These are phyloP conservation scores for Leucoptera coffeella DNA, from an alignment of 2,888 invertebrate genomes.

Conservation along the genomic window DNA sequence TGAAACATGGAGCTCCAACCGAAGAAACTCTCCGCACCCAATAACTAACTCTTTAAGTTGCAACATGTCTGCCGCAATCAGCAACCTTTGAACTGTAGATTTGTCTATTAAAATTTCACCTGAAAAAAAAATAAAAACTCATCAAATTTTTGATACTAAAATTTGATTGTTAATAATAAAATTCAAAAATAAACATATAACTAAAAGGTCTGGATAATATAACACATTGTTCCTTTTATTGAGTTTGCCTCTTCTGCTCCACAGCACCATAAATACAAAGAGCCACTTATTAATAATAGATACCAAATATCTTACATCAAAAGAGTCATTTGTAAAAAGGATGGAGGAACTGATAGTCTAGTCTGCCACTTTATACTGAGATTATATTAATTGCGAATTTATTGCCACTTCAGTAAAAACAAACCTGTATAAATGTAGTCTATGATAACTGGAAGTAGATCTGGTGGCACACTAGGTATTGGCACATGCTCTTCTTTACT, in stretches of 20 bases:
- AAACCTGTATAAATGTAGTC: slow-evolving; percentile 88
- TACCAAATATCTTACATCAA: too few relatives aligned
- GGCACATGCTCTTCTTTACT: slow-evolving; percentile 75
- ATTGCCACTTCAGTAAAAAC: too few relatives aligned
- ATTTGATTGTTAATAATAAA: neutral
- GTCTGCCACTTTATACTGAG: too few relatives aligned
- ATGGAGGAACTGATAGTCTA: too few relatives aligned
- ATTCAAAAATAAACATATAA: neutral
- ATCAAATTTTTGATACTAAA: neutral
- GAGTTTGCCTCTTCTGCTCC: too few relatives aligned
- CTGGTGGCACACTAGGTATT: slow-evolving; percentile 69
- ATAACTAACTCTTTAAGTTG: slow-evolving; percentile 73
- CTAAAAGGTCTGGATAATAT: neutral
- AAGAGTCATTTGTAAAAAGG: too few relatives aligned
- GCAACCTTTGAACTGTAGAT: slow-evolving; percentile 81
- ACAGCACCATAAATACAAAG: too few relatives aligned
- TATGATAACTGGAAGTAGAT: slow-evolving; percentile 69
- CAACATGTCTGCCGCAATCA: slow-evolving; percentile 88
- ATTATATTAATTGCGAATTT: too few relatives aligned
- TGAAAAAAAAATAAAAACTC: slow-evolving; percentile 12
- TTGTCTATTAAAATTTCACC: slow-evolving; percentile 65
- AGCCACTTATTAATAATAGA: too few relatives aligned
- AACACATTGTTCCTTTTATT: neutral
- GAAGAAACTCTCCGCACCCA: slow-evolving; percentile 79
- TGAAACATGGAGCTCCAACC: slow-evolving; percentile 75